These are phyloP conservation scores for Hestina assimilis DNA, from an alignment of 1,140 invertebrate genomes.

Conservation along the genomic window DNA sequence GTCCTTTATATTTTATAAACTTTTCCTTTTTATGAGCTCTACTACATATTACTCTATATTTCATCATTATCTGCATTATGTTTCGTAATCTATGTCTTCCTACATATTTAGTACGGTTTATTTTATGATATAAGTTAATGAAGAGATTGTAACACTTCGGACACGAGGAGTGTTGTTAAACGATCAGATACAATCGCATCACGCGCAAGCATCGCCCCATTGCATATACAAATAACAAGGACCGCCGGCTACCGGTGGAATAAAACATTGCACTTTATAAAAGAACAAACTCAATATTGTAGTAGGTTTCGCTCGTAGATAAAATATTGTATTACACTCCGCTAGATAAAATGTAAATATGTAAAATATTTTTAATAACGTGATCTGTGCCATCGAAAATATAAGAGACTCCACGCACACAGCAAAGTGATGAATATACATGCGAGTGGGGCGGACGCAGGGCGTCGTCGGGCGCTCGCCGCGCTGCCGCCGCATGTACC, in stretches of 20 bases:
- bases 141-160: conserved; percentile 31
- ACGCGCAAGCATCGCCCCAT: conserved; percentile 60
- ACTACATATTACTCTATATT: background rate
- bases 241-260: conserved; percentile 73
- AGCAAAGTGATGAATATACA: conserved; percentile 57
- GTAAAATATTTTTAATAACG: conserved; percentile 77
- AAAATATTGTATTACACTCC: conserved; percentile 77
- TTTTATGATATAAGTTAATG: background rate
- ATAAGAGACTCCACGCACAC: conserved; percentile 75
- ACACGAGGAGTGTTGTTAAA: conserved; percentile 35
- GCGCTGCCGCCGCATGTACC: conserved; percentile 45
- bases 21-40: background rate
- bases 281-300: conserved; percentile 77
- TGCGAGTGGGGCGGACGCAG: conserved; percentile 35
- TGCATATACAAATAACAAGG: conserved; percentile 72
- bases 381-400: conserved; percentile 76
- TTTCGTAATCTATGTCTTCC: background rate
- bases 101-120: background rate
- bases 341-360: conserved; percentile 78
- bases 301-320: conserved; percentile 75
- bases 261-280: conserved; percentile 75
- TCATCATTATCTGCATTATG: background rate
- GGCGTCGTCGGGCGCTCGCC: conserved; percentile 30
- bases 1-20: background rate
- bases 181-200: conserved; percentile 38